Evolutionary conservation across 2,113 vertebrate species (phyloP), one percentile per base, ranked within the genome.

Genomic region (Scortum barcoo): DNA sequence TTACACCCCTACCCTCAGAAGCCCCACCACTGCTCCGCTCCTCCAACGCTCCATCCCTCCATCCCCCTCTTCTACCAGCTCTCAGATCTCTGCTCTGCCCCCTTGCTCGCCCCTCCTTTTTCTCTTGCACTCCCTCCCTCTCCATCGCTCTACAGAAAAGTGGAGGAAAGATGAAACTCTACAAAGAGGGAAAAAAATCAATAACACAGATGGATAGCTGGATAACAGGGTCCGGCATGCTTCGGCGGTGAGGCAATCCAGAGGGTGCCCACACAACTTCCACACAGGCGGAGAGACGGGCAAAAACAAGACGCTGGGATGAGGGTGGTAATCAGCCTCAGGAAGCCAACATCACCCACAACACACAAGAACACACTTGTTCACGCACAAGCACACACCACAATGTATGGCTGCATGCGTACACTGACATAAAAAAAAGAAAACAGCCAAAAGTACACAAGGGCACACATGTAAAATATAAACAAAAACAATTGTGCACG

Each of bases 141-240:
- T 85, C 93, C 85, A 88, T 91, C 83, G 72, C 88, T 88, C 87
- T 51, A 87, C 89, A 90, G 88, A 94, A 95, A 94, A 93, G 90
- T 93, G 90, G 90, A 92, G 93, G 91, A 93, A 94, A 95, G 94
- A 95, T 94, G 94, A 95, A 95, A 96, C 94, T 93, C 88, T 90
- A 91, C 90, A 92, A 94, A 92, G 92, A 89, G 88, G 86, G 85
- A 89, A 78, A 88, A 92, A 94, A 95, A 96, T 95, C 94, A 95
- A 95, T 95, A 95, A 93, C 92, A 92, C 93, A 96, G 95, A 95
- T 95, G 93, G 93, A 95, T 95, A 92, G 93, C 92, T 88, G 86
- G 94, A 95, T 95, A 94, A 95, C 91, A 95, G 93, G 93, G 94
- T 94, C 94, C 93, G 91, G 93, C 94, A 94, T 95, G 95, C 93